Conservation (phyloP, 2,113 vertebrate genomes). For the Callionymus lyra region DNA sequence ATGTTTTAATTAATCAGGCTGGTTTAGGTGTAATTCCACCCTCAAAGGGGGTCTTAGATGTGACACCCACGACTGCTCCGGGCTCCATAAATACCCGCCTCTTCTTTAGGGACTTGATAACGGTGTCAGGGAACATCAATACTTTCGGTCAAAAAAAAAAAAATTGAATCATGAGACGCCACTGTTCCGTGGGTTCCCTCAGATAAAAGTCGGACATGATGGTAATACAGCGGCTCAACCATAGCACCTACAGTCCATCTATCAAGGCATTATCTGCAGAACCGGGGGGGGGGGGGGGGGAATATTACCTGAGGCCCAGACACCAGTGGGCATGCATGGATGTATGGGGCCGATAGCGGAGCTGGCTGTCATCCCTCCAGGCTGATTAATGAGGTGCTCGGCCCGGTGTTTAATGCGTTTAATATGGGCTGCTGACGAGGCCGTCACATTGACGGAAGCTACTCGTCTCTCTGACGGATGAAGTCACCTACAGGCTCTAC, state of each 20-base stretch:
- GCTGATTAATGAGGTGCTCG: conserved; percentile 65
- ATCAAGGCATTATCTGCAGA: conserved; percentile 65
- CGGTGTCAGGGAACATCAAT: conserved; percentile 16
- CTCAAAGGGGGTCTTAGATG: conserved; percentile 5
- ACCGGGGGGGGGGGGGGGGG: no score
- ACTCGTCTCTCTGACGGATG: conserved; percentile 57
- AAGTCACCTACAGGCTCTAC: conserved; percentile 44
- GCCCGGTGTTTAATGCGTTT: conserved; percentile 67
- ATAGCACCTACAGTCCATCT: conserved; percentile 59
- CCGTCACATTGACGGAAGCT: conserved; percentile 56
- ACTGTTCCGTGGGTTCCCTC: conserved; percentile 31
- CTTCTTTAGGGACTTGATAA: conserved; percentile 18
- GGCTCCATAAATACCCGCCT: conserved; percentile 26
- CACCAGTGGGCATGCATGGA: conserved; percentile 52
- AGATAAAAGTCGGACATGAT: conserved; percentile 59
- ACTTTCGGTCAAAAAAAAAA: conserved; percentile 34
- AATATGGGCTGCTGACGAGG: conserved; percentile 66
- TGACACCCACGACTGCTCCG: conserved; percentile 27
- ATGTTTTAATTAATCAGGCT: conserved; percentile 33
- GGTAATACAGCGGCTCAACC: conserved; percentile 65
- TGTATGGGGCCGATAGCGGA: conserved; percentile 54
- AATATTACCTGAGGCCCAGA: conserved; percentile 62
- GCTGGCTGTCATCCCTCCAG: conserved; percentile 54
- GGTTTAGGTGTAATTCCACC: conserved; percentile 33
- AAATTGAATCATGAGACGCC: conserved; percentile 27